Evolutionary conservation across 2,797 vertebrate genomes (phyloP), one percentile per base, ranked within the genome.

Genomic region (Enteromius radiatus): DNA sequence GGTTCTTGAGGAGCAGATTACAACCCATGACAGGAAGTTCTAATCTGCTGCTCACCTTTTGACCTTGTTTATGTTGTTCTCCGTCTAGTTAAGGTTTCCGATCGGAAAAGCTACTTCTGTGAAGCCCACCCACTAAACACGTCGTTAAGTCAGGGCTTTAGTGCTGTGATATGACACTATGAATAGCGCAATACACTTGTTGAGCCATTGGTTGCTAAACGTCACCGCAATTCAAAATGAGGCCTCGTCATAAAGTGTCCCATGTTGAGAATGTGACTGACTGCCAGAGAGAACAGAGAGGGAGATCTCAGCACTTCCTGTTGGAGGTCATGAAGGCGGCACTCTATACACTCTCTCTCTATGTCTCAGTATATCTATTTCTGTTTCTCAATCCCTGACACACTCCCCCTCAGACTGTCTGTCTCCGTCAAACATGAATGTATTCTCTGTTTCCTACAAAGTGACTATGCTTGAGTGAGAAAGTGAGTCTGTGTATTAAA

Each of bases 141-240:
- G 64, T 63, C 41, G 74, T 26, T 43, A 19, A 63, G 54, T 64
- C 85, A 76, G 84, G 86, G 84, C 87, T 89, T 90, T 83, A 90
- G 89, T 87, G 71, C 84, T 92, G 92, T 92, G 86, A 90, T 91
- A 87, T 86, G 84, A 85, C 86, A 86, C 90, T 91, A 90, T 92
- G 91, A 94, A 93, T 92, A 93, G 92, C 92, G 92, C 90, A 93
- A 94, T 92, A 89, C 85, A 65, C 88, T 91, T 90, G 89, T 92
- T 93, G 90, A 91, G 89, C 81, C 85, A 89, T 71, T 65, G 75
- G 68, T 81, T 33, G 77, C 89, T 92, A 88, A 89, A 78, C 84
- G 83, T 86, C 87, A 86, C 80, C 87, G 86, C 91, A 89, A 89
- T 89, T 90, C 54, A 71, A 63, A 80, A 63, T 17, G 91, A 93